Base-by-base conservation (phyloP, 2,113 vertebrate species). In the Monopterus albus region DNA sequence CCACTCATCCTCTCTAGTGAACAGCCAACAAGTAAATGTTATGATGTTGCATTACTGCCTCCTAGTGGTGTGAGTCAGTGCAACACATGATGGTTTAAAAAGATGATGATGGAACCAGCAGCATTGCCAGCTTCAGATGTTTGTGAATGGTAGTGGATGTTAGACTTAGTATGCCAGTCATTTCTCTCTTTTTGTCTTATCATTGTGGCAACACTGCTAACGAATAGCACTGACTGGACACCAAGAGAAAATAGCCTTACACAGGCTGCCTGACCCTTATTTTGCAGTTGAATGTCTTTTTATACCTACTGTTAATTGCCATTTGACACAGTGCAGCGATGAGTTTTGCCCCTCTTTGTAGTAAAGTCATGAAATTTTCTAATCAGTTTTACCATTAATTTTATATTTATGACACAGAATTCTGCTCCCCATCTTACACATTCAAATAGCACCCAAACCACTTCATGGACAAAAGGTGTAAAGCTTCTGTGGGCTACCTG, bases 31-130 rank as follows among this genome's bases (percentile, higher is more conserved):
- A 6, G 21, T 20, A 15, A 14, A 29, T 20, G 3, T 17, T 63
- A 6, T 5, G 26, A 55, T 66, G 78, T 52, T 45, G 29, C 18
- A 72, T 55, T 79, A 85, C 20, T 88, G 84, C 90, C 92, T 46
- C 82, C 67, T 79, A 59, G 78, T 91, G 91, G 87, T 61, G 9
- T 17, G n/a, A 72, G 13, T 39, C 17, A 10, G 64, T 25, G 40
- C 45, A 36, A 51, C 60, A 81, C 1, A 8, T 58, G 28, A 33
- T 47, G 47, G 51, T n/a, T 20, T 20, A 7, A 18, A 23, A 10
- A 60, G 17, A 26, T 25, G 47, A 35, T 31, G 23, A 4, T 36
- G 15, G 23, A 52, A 20, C 17, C 43, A 23, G 50, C 29, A 31
- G 36, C 13, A 0, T 55, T 60, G 35, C 18, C 17, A 8, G 14